A percentile compares a stretch with the other conserved stretches of the same genome.
These are phyloP conservation scores for Rousettus madagascariensis DNA, from an alignment of 2,797 vertebrate species.

Conservation along the genomic window DNA sequence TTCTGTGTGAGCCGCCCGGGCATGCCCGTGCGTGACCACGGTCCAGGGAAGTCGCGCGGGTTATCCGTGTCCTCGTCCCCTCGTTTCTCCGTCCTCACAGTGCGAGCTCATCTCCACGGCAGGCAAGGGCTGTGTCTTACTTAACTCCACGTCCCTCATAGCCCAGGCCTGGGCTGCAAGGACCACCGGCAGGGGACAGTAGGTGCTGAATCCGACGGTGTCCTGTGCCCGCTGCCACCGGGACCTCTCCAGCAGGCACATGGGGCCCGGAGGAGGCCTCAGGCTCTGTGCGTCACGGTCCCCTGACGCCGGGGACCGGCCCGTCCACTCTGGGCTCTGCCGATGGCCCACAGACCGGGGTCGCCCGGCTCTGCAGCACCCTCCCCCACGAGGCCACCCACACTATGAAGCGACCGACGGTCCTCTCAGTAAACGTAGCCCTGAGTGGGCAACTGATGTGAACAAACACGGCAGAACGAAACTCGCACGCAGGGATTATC, in stretches of 20 bases:
- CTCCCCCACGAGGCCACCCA: background rate
- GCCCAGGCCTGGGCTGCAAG: background rate
- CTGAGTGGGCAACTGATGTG: background rate
- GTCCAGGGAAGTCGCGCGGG: background rate
- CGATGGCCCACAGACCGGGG: fast-evolving
- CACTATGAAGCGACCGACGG: no score
- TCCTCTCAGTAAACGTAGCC: fast-evolving
- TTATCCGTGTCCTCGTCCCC: background rate
- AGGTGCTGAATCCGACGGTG: background rate
- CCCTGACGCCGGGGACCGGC: background rate
- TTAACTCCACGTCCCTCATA: fast-evolving
- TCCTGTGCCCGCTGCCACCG: background rate
- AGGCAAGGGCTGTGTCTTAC: background rate
- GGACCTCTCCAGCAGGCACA: background rate
- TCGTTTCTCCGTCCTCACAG: no score
- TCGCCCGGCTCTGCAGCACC: fast-evolving
- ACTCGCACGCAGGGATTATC: background rate
- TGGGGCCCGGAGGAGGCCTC: background rate
- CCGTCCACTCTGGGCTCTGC: background rate
- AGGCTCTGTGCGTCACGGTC: background rate
- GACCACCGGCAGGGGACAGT: background rate
- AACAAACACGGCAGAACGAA: background rate
- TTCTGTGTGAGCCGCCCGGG: background rate
- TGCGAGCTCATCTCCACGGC: no score
- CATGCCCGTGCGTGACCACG: background rate